Conservation (phyloP, 1,140 invertebrate genomes). For the Drosophila sulfurigaster region DNA sequence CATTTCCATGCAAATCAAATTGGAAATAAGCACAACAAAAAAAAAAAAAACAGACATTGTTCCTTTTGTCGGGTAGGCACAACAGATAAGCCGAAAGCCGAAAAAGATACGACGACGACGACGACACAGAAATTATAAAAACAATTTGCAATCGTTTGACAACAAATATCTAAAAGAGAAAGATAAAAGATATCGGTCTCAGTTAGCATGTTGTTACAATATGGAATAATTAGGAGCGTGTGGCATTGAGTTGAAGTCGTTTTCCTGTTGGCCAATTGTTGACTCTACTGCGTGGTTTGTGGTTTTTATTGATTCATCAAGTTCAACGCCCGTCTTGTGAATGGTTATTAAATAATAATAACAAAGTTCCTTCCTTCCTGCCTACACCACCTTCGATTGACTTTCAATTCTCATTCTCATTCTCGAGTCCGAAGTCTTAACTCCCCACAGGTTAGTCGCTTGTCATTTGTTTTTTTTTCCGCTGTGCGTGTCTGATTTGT, state of each 20-base stretch:
- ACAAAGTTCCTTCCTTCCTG: background rate
- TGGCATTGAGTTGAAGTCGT: background rate
- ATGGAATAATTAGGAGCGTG: conserved; percentile 50
- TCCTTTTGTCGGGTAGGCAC: conserved; percentile 6
- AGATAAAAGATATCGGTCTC: conserved; percentile 17
- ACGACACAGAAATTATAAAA: conserved; percentile 65
- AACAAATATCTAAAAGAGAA: conserved; percentile 10
- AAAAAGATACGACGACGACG: conserved; percentile 27
- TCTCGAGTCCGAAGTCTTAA: background rate
- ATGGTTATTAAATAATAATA: conserved; percentile 51
- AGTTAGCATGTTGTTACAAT: conserved; percentile 31
- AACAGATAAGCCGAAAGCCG: conserved; percentile 40
- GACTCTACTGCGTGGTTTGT: conserved; percentile 3
- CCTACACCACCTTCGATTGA: background rate
- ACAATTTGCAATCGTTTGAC: conserved; percentile 66
- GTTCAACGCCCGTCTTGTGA: conserved; percentile 30
- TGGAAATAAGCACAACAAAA: conserved; percentile 52
- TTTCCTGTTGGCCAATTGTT: conserved; percentile 8
- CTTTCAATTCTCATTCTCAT: background rate
- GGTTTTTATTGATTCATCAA: conserved; percentile 47
- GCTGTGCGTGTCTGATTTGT: conserved; percentile 70
- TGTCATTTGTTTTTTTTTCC: background rate
- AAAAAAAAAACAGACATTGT: conserved; percentile 45
- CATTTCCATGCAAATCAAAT: conserved; percentile 83
- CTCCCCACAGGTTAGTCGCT: background rate